Evolutionary conservation across 2,113 vertebrate genomes (phyloP), one percentile per base, ranked within the genome.

Genomic region (Mirounga angustirostris): DNA sequence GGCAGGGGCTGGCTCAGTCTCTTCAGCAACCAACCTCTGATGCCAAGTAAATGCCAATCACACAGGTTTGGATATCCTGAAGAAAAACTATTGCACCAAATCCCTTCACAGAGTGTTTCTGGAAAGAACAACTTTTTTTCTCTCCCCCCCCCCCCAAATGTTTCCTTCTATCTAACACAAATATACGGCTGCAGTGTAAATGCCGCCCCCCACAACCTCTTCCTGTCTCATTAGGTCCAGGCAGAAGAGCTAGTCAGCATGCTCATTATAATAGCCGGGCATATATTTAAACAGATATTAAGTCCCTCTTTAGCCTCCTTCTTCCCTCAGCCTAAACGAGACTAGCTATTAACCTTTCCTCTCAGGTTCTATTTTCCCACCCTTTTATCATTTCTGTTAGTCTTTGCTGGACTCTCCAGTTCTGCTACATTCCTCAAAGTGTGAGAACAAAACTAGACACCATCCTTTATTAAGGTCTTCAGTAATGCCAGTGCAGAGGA

Each of bases 381-480:
- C 4, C 58, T 94, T 97, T 96, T 79, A 96, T 95, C 84, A 86
- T 69, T 73, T 69, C 56, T 82, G 90, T 85, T 96, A 43, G 80
- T 92, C 73, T 81, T 95, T 90, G 82, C 16, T 97, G 94, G 96
- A 95, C 15, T 92, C 33, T 96, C 94, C 87, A 92, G 71, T 85
- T 95, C 95, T 81, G 58, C 80, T 83, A 90, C 83, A 92, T 95
- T 91, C 28, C 46, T 58, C 71, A 56, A 93, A 95, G 73, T 73
- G 67, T 69, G 89, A 96, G 79, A 93, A 85, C 93, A 94, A 95
- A 97, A 79, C 33, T 71, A 93, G 89, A 92, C 92, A 90, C 50
- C 21, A 10, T 89, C n/a, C 54, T 83, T 97, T 97, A 96, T 96
- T 96, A 95, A 94, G 89, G 58, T 92, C 83, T 78, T 81, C 26